Evolutionary conservation across 1,140 invertebrate genomes (phyloP).

Genomic region (Branchinecta lynchi): DNA sequence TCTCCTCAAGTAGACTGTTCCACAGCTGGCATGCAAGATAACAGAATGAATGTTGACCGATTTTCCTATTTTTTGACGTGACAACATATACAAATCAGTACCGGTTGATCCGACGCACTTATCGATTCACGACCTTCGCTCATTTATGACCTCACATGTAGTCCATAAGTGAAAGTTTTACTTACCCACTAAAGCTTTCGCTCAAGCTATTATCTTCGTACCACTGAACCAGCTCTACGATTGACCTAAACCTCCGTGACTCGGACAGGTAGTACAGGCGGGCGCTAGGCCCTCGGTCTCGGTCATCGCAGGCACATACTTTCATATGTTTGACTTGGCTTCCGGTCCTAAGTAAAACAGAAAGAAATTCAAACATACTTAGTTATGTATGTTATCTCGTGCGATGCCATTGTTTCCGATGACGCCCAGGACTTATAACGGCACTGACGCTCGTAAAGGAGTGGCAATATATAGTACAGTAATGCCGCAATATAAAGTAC

Average conservation of each 20-base stretch:
- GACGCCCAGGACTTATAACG: too few species aligned
- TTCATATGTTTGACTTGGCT: slow-evolving; percentile 82
- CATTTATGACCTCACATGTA: not conserved
- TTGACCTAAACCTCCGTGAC: slow-evolving; percentile 72
- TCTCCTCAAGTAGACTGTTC: too few species aligned
- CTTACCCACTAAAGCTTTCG: slow-evolving; percentile 74
- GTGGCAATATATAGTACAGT: too few species aligned
- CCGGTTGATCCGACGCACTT: not conserved
- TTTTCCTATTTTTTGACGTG: too few species aligned
- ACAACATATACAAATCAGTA: too few species aligned
- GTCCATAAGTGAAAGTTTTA: slow-evolving; percentile 15
- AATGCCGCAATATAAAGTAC: too few species aligned
- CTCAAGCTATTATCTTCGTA: slow-evolving; percentile 72
- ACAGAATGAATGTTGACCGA: too few species aligned
- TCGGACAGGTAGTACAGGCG: slow-evolving; percentile 65
- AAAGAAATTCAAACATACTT: too few species aligned
- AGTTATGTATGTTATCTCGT: too few species aligned
- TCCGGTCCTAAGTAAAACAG: slow-evolving; percentile 45
- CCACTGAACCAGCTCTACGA: slow-evolving; percentile 72
- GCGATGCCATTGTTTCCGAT: too few species aligned
- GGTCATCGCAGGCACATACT: slow-evolving; percentile 42
- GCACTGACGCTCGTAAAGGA: too few species aligned
- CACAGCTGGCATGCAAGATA: too few species aligned
- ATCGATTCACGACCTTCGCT: slow-evolving; percentile 16
- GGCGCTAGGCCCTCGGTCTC: slow-evolving; percentile 37